Evolutionary conservation across 2,888 invertebrate species (phyloP).

Genomic region (Drosophila barbarae): DNA sequence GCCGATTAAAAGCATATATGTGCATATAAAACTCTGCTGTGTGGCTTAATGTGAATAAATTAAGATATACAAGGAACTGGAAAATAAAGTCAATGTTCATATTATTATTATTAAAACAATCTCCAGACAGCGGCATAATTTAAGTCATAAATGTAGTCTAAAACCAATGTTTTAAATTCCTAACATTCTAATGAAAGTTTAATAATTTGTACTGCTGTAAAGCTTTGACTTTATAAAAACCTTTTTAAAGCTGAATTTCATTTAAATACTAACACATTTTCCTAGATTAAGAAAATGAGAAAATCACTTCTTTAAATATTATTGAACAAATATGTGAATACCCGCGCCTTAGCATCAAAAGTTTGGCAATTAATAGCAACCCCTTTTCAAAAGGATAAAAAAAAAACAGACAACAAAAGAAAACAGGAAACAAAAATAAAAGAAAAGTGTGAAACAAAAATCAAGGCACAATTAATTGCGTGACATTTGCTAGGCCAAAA

Average conservation of each 20-base stretch:
- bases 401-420: neutral
- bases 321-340: slow-evolving; percentile 2
- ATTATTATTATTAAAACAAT: neutral
- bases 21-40: too few relatives aligned
- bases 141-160: neutral
- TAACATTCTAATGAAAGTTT: too few relatives aligned
- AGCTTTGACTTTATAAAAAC: too few relatives aligned
- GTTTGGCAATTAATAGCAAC: slow-evolving; percentile 61
- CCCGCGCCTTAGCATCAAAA: slow-evolving; percentile 31
- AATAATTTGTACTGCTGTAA: too few relatives aligned
- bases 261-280: neutral
- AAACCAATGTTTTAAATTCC: neutral
- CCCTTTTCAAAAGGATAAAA: slow-evolving; percentile 31
- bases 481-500: slow-evolving; percentile 59
- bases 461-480: slow-evolving; percentile 70
- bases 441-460: slow-evolving; percentile 65
- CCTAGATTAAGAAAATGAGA: neutral
- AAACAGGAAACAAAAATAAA: slow-evolving; percentile 14
- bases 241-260: too few relatives aligned
- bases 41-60: neutral
- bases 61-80: neutral
- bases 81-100: neutral
- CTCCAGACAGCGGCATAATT: neutral
- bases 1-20: slow-evolving; percentile 3
- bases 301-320: slow-evolving; percentile 1